These are phyloP conservation scores for Poeciliopsis prolifica DNA, from an alignment of 2,113 vertebrate species.

Conservation along the genomic window DNA sequence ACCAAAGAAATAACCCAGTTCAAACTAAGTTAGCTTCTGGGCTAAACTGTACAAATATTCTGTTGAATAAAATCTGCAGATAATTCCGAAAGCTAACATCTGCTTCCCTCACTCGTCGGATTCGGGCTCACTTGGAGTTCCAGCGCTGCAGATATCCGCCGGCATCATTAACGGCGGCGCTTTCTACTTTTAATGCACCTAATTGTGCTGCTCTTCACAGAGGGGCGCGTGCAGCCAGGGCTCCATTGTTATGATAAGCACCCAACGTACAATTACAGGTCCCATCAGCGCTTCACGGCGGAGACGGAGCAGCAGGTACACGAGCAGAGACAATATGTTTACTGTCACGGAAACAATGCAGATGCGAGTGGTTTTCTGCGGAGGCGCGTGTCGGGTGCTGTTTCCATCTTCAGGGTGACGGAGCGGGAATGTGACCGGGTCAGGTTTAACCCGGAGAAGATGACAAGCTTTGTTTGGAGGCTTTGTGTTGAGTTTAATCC, in stretches of 20 bases:
- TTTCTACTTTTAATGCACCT: conserved; percentile 33
- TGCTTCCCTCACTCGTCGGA: neutral
- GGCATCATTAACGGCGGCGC: conserved; percentile 5
- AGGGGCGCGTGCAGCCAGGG: conserved; percentile 40
- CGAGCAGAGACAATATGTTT: conserved; percentile 29
- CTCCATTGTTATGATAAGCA: conserved; percentile 56
- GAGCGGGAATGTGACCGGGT: conserved; percentile 22
- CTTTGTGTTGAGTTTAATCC: conserved; percentile 31
- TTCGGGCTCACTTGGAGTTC: conserved; percentile 21
- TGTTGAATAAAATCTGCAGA: too few species aligned
- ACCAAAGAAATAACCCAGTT: too few species aligned
- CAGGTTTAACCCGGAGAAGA: conserved; percentile 49
- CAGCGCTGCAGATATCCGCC: conserved; percentile 15
- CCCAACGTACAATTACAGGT: conserved; percentile 65
- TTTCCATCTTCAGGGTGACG: conserved; percentile 32
- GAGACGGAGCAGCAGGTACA: conserved; percentile 36
- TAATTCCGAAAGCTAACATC: too few species aligned
- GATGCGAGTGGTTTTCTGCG: conserved; percentile 33
- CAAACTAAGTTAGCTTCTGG: too few species aligned
- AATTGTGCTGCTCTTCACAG: conserved; percentile 49
- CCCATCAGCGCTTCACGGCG: conserved; percentile 52
- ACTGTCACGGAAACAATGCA: conserved; percentile 49
- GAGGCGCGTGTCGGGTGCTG: conserved; percentile 12
- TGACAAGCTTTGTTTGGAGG: conserved; percentile 50
- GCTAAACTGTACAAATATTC: too few species aligned